Evolutionary conservation across 2,888 invertebrate species (phyloP).

Genomic region (Minunthozetes semirufus): DNA sequence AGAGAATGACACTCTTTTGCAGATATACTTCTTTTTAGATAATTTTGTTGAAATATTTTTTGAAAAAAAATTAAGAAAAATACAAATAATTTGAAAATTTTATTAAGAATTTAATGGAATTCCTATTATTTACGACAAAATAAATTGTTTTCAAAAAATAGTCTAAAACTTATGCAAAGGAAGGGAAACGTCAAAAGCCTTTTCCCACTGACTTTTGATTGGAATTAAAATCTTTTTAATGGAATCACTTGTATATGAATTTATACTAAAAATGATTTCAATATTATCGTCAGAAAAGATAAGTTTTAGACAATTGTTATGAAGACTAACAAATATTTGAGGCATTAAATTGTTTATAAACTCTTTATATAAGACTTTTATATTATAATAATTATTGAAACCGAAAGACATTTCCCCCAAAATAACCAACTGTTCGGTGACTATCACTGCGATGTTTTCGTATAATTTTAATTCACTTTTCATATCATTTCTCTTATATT

Average conservation of each 20-base stretch:
- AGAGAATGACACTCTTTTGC: too few relatives aligned
- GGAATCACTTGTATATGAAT: slow-evolving; percentile 1
- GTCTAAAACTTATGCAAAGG: not conserved
- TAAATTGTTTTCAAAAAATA: not conserved
- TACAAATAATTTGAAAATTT: not conserved
- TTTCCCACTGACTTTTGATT: slow-evolving; percentile 21
- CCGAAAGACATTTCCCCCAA: not conserved
- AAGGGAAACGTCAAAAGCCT: slow-evolving; percentile 7
- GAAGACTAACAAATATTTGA: slow-evolving; percentile 22
- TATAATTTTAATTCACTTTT: not conserved
- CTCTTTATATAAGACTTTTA: slow-evolving; percentile 26
- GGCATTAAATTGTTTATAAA: slow-evolving; percentile 30
- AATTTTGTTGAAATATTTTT: too few relatives aligned
- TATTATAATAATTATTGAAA: slow-evolving; percentile 9
- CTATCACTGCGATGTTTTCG: not conserved
- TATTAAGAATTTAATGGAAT: not conserved
- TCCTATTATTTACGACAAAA: not conserved
- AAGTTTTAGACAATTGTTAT: not conserved
- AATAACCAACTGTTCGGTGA: not conserved
- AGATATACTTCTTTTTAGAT: too few relatives aligned
- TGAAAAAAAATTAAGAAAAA: too few relatives aligned
- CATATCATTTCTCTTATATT: slow-evolving; percentile 23
- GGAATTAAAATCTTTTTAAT: slow-evolving; percentile 11
- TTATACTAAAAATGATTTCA: not conserved
- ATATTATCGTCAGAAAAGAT: slow-evolving; percentile 16